Conservation (phyloP, 2,113 vertebrate species). For the Marcusenius ussheri region DNA sequence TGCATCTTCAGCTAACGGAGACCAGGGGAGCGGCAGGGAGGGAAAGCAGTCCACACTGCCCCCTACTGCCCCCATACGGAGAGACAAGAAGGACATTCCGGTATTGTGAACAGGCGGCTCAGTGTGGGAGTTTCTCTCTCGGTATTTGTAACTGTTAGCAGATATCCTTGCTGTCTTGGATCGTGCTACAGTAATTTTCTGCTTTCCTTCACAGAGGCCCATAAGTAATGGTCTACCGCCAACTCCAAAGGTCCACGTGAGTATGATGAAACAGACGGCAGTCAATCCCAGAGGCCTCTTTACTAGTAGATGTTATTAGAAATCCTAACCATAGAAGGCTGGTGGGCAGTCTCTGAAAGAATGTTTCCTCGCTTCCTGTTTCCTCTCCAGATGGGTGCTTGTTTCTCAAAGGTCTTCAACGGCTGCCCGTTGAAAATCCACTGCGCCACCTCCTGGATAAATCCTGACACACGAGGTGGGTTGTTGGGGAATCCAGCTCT, state of each 20-base stretch:
- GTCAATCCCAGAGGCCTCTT: neutral
- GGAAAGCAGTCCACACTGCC: conserved; percentile 75
- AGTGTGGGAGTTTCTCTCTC: neutral
- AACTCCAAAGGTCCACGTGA: conserved; percentile 97
- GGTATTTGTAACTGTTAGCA: neutral
- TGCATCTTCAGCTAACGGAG: conserved; percentile 76
- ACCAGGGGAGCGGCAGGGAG: conserved; percentile 60
- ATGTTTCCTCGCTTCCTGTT: neutral
- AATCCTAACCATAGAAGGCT: neutral
- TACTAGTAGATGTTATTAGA: neutral
- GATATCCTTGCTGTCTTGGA: neutral
- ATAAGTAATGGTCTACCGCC: conserved; percentile 94
- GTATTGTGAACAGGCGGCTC: conserved; percentile 46
- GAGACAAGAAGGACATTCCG: conserved; percentile 82
- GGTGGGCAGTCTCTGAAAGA: neutral
- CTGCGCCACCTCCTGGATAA: conserved; percentile 97
- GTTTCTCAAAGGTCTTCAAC: conserved; percentile 98
- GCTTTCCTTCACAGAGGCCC: conserved; percentile 66
- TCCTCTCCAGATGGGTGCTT: conserved; percentile 84
- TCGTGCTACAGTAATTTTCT: neutral
- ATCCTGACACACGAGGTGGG: conserved; percentile 93
- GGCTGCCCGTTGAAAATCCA: conserved; percentile 95
- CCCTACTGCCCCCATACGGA: conserved; percentile 65
- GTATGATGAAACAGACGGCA: conserved; percentile 44
- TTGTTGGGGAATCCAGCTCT: neutral